Conservation (phyloP, 1,140 invertebrate genomes). For the Sinella curviseta region DNA sequence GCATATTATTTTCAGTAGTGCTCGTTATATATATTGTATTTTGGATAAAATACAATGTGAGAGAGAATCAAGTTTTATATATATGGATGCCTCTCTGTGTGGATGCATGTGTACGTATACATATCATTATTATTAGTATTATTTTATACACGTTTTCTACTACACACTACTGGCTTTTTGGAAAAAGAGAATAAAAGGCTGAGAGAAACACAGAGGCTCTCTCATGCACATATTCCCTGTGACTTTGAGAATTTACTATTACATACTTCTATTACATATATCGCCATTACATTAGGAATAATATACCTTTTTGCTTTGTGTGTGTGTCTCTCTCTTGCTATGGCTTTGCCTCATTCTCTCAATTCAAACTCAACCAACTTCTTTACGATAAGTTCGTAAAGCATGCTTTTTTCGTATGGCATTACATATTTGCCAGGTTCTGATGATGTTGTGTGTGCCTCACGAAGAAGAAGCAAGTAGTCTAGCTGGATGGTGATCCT, state of each 20-base stretch:
- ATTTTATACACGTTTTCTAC: not conserved
- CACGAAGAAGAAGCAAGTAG: not conserved
- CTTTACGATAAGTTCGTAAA: not conserved
- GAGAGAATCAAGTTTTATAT: not conserved
- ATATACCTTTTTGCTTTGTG: not conserved
- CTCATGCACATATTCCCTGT: not conserved
- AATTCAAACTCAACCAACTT: not conserved
- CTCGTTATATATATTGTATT: not conserved
- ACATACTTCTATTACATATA: conserved; percentile 10
- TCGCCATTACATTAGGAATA: conserved; percentile 21
- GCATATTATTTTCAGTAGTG: conserved; percentile 19
- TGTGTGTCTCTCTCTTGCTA: not conserved
- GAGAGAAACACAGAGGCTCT: not conserved
- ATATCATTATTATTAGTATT: conserved; percentile 1
- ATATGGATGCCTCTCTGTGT: not conserved
- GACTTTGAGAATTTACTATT: conserved; percentile 1
- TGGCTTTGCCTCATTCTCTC: not conserved
- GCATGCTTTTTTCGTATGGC: not conserved
- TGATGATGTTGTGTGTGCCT: not conserved
- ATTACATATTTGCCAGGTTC: not conserved
- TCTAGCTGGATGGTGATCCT: conserved; percentile 26
- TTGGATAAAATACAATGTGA: not conserved
- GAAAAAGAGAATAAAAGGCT: not conserved
- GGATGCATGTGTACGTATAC: not conserved
- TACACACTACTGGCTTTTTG: not conserved